Percentiles rank a stretch among this genome's conserved stretches.
Evolutionary conservation across 2,888 invertebrate species (phyloP).

Genomic region (Tenthredo amoena): DNA sequence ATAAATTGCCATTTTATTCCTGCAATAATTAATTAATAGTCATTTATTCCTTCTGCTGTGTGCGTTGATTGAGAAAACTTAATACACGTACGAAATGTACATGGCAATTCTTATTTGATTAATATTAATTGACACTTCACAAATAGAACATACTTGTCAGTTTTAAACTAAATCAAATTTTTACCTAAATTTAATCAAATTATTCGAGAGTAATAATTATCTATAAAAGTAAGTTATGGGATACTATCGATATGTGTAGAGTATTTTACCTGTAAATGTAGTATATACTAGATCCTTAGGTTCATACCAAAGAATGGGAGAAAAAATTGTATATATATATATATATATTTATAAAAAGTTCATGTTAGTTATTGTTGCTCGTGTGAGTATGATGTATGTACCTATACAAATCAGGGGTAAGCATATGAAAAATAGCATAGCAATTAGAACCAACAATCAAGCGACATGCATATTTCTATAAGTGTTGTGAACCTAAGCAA

Average conservation of each 20-base stretch:
- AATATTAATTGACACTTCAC: constrained; percentile 68
- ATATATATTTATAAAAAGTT: not conserved
- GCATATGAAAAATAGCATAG: constrained; percentile 1
- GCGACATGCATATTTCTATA: constrained; percentile 23
- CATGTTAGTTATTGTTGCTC: constrained; percentile 26
- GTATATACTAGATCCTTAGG: constrained; percentile 16
- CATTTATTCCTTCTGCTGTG: not conserved
- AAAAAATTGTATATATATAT: not conserved
- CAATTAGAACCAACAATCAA: constrained; percentile 16
- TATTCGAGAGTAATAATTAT: constrained; percentile 25
- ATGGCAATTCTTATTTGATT: constrained; percentile 72
- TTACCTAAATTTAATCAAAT: constrained; percentile 35
- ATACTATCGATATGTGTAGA: constrained; percentile 23
- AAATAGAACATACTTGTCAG: constrained; percentile 57
- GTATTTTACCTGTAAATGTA: constrained; percentile 28
- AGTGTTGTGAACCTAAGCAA: not conserved
- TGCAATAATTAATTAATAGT: not conserved
- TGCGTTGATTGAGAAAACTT: constrained; percentile 1
- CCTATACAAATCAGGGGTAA: not conserved
- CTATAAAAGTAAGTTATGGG: constrained; percentile 26
- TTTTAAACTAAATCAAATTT: not conserved
- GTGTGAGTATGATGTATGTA: constrained; percentile 26
- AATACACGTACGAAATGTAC: constrained; percentile 39
- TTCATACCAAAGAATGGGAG: not conserved
- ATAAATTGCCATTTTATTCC: constrained; percentile 68